Conservation (phyloP, 2,888 invertebrate genomes). For the Prosapia bicincta region DNA sequence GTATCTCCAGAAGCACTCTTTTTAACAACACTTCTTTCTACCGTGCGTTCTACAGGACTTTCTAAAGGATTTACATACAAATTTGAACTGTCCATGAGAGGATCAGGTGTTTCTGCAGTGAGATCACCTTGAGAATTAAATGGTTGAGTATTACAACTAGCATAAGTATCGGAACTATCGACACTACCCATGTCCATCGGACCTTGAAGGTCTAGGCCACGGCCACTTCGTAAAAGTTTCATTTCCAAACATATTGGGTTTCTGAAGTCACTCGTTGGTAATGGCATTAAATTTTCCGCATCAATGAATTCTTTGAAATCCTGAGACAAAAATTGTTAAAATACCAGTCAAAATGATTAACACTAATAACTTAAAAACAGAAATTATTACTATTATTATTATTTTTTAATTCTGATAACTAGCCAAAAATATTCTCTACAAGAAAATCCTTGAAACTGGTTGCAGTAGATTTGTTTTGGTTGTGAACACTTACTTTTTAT, state of each 20-base stretch:
- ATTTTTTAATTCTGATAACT: too few species aligned
- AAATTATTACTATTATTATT: too few species aligned
- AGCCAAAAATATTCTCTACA: too few species aligned
- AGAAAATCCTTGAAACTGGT: too few species aligned
- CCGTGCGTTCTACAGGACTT: constrained; percentile 27
- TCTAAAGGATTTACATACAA: constrained; percentile 84
- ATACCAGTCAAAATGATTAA: too few species aligned
- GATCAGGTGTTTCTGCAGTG: constrained; percentile 48
- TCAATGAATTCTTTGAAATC: constrained; percentile 89
- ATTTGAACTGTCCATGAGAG: constrained; percentile 66
- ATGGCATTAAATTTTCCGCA: constrained; percentile 84
- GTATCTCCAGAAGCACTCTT: constrained; percentile 75
- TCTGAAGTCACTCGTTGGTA: constrained; percentile 79
- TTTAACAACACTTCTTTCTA: constrained; percentile 55
- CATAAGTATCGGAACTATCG: constrained; percentile 89
- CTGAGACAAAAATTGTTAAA: constrained; percentile 53
- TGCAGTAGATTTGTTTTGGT: too few species aligned
- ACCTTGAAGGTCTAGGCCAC: constrained; percentile 30
- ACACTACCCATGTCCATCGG: constrained; percentile 50
- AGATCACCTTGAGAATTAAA: constrained; percentile 69
- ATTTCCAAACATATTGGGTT: constrained; percentile 80
- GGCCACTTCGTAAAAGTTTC: constrained; percentile 58
- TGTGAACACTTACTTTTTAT: too few species aligned
- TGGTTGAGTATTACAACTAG: constrained; percentile 94
- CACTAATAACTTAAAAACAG: too few species aligned